Base-by-base conservation (phyloP, 1,140 invertebrate genomes). In the Anoplolepis gracilipes region DNA sequence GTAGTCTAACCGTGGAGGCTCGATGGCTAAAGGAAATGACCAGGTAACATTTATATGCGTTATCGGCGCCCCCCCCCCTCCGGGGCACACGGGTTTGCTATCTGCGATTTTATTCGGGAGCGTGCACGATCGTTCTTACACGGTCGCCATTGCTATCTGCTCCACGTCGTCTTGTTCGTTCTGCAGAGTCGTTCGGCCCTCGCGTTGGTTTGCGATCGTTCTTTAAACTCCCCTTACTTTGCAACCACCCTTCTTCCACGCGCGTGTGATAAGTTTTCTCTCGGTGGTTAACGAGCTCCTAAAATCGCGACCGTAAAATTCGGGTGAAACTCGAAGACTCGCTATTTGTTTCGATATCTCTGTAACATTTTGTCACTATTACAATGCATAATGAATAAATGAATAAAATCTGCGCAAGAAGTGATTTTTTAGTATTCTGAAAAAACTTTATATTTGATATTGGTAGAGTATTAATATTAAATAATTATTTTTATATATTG, bases 21-120 rank as follows among this genome's bases (percentile, higher is more conserved):
- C 46, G 53, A 57, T 42, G 65, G 53, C 25, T 57, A 36, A 81
- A 72, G 65, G n/a, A 81, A 82, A 82, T 46, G 28, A 69, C 53
- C 36, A 57, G 53, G 67, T 73, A 73, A 13, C 61, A 59, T 69
- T 73, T 73, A 73, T 72, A 72, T 59, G 78, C 67, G 39, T 82
- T 73, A 82, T 82, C 78, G 55, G 53, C 49, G 28, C 5, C 67
- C 39, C 36, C 19, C 19, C 5, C 67, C 39, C 36, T 13, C 19
- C 28, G 42, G 70, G 65, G 36, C 49, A 57, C 16, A 59, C 39
- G n/a, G 13, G 36, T 30, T 77, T 73, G 36, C 78, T 73, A 82
- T 82, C 78, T 82, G 55, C 78, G 53, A 72, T 73, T 82, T 82
- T 82, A 82, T 81, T 81, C 19, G 78, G 57, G 78, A 55, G 49